Evolutionary conservation across 2,888 invertebrate genomes (phyloP).

Genomic region (Agelastica alni): DNA sequence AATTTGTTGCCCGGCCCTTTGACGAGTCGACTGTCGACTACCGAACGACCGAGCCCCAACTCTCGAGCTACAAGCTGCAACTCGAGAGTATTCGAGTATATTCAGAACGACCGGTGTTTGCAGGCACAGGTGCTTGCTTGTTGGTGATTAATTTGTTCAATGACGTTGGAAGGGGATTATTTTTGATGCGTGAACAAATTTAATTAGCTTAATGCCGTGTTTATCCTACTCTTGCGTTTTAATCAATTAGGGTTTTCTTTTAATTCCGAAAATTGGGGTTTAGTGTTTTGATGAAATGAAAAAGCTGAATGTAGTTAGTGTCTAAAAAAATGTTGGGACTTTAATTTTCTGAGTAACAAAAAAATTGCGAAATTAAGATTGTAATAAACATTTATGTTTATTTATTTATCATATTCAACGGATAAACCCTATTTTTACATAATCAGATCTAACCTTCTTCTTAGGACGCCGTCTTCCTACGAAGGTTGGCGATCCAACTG

Average conservation of each 20-base stretch:
- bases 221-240: constrained; percentile 19
- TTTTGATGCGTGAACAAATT: constrained; percentile 18
- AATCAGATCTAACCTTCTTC: too few species aligned
- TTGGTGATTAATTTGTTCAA: constrained; percentile 25
- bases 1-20: constrained; percentile 25
- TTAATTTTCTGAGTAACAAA: constrained; percentile 7
- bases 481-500: too few species aligned
- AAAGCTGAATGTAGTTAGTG: constrained; percentile 1
- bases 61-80: constrained; percentile 3
- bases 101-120: neutral
- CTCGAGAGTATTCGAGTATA: neutral
- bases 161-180: constrained; percentile 17
- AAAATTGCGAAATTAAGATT: too few species aligned
- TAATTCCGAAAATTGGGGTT: constrained; percentile 15
- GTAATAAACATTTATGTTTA: too few species aligned
- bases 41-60: neutral
- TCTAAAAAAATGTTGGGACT: neutral
- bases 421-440: too few species aligned
- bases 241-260: constrained; percentile 20
- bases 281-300: constrained; percentile 9
- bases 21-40: constrained; percentile 15
- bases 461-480: too few species aligned
- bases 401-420: too few species aligned
- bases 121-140: constrained; percentile 16
- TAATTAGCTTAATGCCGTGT: constrained; percentile 19